These are phyloP conservation scores for Elymnias hypermnestra DNA, from an alignment of 1,140 invertebrate species.

Conservation along the genomic window DNA sequence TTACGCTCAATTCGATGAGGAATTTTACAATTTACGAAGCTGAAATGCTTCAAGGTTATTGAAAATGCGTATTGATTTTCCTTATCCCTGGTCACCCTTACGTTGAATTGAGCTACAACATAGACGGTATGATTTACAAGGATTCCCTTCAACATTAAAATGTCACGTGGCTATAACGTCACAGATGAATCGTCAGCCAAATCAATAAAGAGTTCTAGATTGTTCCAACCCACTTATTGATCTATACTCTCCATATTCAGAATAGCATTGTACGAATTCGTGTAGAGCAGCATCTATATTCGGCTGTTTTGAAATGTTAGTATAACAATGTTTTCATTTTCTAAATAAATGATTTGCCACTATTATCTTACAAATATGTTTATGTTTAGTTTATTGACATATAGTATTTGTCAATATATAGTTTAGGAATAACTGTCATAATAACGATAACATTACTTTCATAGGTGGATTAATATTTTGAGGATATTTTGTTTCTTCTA, in stretches of 20 bases:
- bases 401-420: no score
- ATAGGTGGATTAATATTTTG: no score
- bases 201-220: conserved; percentile 31
- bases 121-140: conserved; percentile 3
- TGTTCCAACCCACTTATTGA: conserved; percentile 25
- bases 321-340: no score
- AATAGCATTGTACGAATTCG: conserved; percentile 18
- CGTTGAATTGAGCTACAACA: conserved; percentile 5
- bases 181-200: conserved; percentile 24
- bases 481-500: no score
- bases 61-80: conserved; percentile 9
- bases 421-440: no score
- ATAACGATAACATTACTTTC: no score
- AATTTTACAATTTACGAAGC: not conserved
- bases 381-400: no score
- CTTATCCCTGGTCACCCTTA: conserved; percentile 6
- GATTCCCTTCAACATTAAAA: conserved; percentile 4
- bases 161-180: conserved; percentile 14
- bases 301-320: not conserved
- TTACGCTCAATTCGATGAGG: no score
- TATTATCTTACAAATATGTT: no score
- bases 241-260: conserved; percentile 16
- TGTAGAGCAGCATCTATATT: not conserved
- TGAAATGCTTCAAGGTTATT: conserved; percentile 5
- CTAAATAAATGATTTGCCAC: no score